Percentiles rank a stretch among this genome's conserved stretches.
Conservation (phyloP, 2,113 vertebrate genomes). For the Rostratula benghalensis region DNA sequence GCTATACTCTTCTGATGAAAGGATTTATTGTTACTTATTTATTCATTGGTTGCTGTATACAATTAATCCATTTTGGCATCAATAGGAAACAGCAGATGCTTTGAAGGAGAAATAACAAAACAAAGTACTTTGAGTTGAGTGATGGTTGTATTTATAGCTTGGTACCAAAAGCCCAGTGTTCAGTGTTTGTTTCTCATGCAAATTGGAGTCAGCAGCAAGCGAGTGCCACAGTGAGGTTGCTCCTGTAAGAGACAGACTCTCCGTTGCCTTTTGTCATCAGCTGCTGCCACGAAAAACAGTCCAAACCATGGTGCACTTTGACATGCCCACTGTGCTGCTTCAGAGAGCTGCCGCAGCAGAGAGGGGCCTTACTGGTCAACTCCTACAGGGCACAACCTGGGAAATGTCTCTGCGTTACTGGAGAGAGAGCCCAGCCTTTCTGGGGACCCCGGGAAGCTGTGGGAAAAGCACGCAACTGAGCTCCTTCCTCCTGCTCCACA, state of each 20-base stretch:
- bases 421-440: background rate
- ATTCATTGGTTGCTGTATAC: conserved; percentile 42
- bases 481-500: background rate
- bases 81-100: conserved; percentile 55
- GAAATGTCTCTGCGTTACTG: background rate
- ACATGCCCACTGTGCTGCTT: background rate
- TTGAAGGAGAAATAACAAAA: conserved; percentile 50
- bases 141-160: conserved; percentile 44
- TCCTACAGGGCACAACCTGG: fast-evolving
- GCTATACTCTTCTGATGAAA: conserved; percentile 43
- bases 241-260: background rate
- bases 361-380: background rate
- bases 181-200: conserved; percentile 14
- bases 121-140: conserved; percentile 9
- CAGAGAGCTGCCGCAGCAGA: background rate
- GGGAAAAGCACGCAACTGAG: background rate
- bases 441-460: background rate
- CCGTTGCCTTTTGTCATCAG: background rate
- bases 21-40: conserved; percentile 64
- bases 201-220: background rate
- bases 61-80: conserved; percentile 56
- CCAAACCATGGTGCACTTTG: fast-evolving
- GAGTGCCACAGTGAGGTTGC: background rate
- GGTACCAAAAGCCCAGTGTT: background rate
- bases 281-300: background rate